Evolutionary conservation across 2,888 invertebrate species (phyloP).

Genomic region (Ochlodes sylvanus): DNA sequence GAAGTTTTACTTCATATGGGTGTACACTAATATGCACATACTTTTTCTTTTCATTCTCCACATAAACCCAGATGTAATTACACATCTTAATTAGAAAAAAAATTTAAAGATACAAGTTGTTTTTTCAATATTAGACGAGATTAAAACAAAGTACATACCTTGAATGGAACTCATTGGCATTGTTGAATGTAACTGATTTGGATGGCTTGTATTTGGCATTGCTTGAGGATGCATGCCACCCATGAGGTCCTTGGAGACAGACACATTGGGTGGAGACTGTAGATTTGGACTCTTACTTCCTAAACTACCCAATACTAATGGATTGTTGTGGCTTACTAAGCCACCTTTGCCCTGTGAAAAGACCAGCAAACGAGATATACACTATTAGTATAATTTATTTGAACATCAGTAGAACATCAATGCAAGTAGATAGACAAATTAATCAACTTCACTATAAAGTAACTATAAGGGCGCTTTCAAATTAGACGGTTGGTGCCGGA

Average conservation of each 20-base stretch:
- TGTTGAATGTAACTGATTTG: conserved; percentile 81
- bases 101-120: too few relatives aligned
- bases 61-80: too few relatives aligned
- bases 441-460: too few relatives aligned
- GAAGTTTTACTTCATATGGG: too few relatives aligned
- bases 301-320: conserved; percentile 90
- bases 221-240: conserved; percentile 89
- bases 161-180: conserved; percentile 91
- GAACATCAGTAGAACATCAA: not conserved
- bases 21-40: too few relatives aligned
- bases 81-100: too few relatives aligned
- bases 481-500: too few relatives aligned
- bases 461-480: too few relatives aligned
- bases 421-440: too few relatives aligned
- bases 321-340: conserved; percentile 89
- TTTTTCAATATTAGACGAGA: too few relatives aligned
- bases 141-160: conserved; percentile 69
- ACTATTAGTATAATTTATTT: conserved; percentile 60
- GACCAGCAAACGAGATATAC: conserved; percentile 72
- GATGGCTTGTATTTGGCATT: conserved; percentile 90
- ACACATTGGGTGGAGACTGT: conserved; percentile 94
- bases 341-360: conserved; percentile 88
- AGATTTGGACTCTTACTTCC: conserved; percentile 93
- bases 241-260: conserved; percentile 92
- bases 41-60: too few relatives aligned